Base-by-base conservation (phyloP, 2,888 invertebrate species). In the Dryomyza anilis region DNA sequence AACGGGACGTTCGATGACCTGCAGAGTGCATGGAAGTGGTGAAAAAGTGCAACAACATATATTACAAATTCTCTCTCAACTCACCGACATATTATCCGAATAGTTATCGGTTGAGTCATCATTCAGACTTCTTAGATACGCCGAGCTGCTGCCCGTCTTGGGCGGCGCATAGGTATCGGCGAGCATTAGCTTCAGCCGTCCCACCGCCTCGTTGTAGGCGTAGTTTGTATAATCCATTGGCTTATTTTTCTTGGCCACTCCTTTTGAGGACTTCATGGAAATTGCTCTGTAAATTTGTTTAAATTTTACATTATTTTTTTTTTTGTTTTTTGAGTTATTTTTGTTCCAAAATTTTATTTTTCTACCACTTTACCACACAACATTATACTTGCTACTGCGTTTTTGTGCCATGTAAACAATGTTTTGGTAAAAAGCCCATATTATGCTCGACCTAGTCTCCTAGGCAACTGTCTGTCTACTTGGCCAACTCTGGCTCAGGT, bases 161-260 rank as follows among this genome's bases (percentile, higher is more conserved):
- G 85, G 83, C 67, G 91, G 87, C 29, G 88, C 86, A 76, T 91
- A 92, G 69, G 91, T 91, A 71, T 93, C 93, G 0, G 91, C 90
- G 67, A 94, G 81, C 70, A 93, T 87, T 74, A 91, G 89, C 79
- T 92, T 88, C 57, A 94, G 83, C 67, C 93, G 89, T 0, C 90
- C 89, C 4, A 94, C 93, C 14, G 94, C 94, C 81, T 94, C 94
- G 71, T 91, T 89, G 76, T 94, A 93, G 6, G 93, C 93, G 73
- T 90, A 86, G 78, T 94, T 94, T 0, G 93, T 93, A 73, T 93
- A 93, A 82, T 94, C 92, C 58, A 91, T 89, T 23, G 39, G 12
- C 70, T 81, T 81, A 55, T 74, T 74, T 71, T 81, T 83, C 72
- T 82, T 83, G 63, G 76, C 76, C 65, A 78, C 77, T 66, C 77